These are phyloP conservation scores for Agriopis aurantiaria DNA, from an alignment of 2,888 invertebrate genomes.

Conservation along the genomic window DNA sequence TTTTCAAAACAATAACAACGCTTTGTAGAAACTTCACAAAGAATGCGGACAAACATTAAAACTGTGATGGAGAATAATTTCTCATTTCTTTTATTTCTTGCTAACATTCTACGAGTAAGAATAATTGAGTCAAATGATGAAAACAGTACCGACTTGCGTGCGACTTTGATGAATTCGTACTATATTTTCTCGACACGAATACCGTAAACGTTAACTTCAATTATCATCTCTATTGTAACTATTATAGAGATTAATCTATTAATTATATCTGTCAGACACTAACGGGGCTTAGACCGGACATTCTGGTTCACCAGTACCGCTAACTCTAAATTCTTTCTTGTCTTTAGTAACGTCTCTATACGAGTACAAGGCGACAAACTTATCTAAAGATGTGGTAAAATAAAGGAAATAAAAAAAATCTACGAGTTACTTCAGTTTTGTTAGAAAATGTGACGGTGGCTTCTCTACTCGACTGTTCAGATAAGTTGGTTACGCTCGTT, in stretches of 20 bases:
- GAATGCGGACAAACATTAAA: conserved; percentile 11
- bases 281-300: conserved; percentile 78
- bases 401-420: neutral
- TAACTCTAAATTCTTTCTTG: conserved; percentile 68
- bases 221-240: conserved; percentile 54
- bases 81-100: conserved; percentile 21
- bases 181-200: conserved; percentile 39
- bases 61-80: conserved; percentile 6
- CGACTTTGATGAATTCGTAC: conserved; percentile 30
- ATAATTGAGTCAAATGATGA: conserved; percentile 14
- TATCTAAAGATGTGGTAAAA: neutral
- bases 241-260: conserved; percentile 62
- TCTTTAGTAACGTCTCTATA: conserved; percentile 32
- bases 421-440: neutral
- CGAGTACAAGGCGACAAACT: neutral
- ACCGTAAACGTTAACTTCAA: conserved; percentile 43
- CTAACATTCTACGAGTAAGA: conserved; percentile 10
- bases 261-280: conserved; percentile 73
- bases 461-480: neutral
- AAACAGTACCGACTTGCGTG: conserved; percentile 21
- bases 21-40: conserved; percentile 1
- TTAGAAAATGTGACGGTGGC: neutral
- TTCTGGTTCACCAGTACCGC: conserved; percentile 80
- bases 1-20: conserved; percentile 9
- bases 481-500: neutral